These are phyloP conservation scores for Drosophila bipectinata DNA, from an alignment of 1,140 invertebrate species.

Conservation along the genomic window DNA sequence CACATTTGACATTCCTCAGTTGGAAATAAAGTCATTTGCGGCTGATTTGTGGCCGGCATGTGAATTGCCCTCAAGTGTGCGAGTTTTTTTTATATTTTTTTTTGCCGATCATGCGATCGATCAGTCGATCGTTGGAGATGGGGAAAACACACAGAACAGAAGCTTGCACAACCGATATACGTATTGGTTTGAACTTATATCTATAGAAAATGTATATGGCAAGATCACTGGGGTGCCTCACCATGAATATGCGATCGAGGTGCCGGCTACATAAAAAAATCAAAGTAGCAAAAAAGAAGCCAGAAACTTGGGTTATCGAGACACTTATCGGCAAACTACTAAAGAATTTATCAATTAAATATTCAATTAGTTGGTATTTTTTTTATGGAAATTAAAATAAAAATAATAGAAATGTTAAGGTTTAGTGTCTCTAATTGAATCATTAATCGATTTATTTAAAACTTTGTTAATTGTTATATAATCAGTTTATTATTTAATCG, in stretches of 20 bases:
- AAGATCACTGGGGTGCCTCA: slow-evolving; percentile 18
- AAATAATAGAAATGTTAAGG: neutral
- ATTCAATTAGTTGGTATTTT: neutral
- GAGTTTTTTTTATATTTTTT: slow-evolving; percentile 41
- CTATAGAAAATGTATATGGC: slow-evolving; percentile 4
- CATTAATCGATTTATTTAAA: too few relatives aligned
- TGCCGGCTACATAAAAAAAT: neutral
- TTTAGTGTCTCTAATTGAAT: neutral
- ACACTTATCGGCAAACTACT: neutral
- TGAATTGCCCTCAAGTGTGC: slow-evolving; percentile 59
- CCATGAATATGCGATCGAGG: slow-evolving; percentile 34
- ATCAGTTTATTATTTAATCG: neutral
- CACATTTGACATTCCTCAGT: slow-evolving; percentile 39
- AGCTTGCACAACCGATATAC: slow-evolving; percentile 33
- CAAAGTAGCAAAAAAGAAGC: neutral
- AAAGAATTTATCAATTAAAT: neutral
- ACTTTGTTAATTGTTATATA: too few relatives aligned
- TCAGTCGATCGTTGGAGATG: neutral
- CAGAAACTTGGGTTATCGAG: too few relatives aligned
- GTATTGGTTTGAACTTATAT: neutral
- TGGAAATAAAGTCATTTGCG: slow-evolving; percentile 63
- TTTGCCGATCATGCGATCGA: slow-evolving; percentile 17
- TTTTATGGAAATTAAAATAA: neutral
- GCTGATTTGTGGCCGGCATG: slow-evolving; percentile 61
- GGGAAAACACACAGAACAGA: slow-evolving; percentile 14